A percentile compares a stretch with the other conserved stretches of the same genome.
phyloP scores from a whole-genome alignment of 2,888 invertebrate genomes.

The Trachelus tabidus region DNA sequence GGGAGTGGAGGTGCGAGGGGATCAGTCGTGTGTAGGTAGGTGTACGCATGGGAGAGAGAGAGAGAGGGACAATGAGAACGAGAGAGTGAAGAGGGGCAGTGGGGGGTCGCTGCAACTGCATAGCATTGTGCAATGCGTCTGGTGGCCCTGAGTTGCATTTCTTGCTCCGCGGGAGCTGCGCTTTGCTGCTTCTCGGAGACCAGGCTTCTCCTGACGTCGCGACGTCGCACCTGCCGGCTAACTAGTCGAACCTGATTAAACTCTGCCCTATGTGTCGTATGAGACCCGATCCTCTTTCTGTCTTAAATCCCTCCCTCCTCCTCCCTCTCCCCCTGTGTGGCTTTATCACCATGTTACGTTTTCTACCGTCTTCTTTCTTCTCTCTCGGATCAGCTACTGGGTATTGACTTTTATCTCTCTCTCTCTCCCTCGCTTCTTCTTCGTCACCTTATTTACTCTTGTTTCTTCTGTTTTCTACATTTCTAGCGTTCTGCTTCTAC shows the following conservation, averaged over 20 bases:
- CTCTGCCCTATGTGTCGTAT: slow-evolving; percentile 53
- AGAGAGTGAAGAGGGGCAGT: background rate
- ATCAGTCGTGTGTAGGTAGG: slow-evolving; percentile 23
- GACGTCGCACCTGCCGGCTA: slow-evolving; percentile 61
- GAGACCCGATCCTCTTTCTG: slow-evolving; percentile 13
- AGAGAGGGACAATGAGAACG: slow-evolving; percentile 14
- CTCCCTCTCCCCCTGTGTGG: background rate
- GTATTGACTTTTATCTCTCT: slow-evolving; percentile 14
- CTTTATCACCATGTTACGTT: background rate
- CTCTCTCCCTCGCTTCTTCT: slow-evolving; percentile 17
- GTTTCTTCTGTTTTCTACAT: slow-evolving; percentile 28
- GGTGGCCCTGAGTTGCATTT: slow-evolving; percentile 44
- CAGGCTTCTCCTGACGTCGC: slow-evolving; percentile 29
- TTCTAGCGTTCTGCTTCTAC: slow-evolving; percentile 27
- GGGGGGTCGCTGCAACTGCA: slow-evolving; percentile 19
- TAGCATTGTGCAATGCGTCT: slow-evolving; percentile 46
- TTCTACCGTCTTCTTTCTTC: slow-evolving; percentile 6
- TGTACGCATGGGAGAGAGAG: slow-evolving; percentile 19
- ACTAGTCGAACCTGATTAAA: slow-evolving; percentile 66
- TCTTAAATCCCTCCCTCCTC: background rate
- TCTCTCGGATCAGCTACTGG: background rate
- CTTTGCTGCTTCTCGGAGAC: slow-evolving; percentile 36
- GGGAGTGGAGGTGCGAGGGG: slow-evolving; percentile 11
- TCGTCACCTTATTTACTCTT: slow-evolving; percentile 9
- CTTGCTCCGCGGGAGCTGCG: slow-evolving; percentile 39